Evolutionary conservation across 2,113 vertebrate genomes (phyloP).

Genomic region (Eleginops maclovinus): DNA sequence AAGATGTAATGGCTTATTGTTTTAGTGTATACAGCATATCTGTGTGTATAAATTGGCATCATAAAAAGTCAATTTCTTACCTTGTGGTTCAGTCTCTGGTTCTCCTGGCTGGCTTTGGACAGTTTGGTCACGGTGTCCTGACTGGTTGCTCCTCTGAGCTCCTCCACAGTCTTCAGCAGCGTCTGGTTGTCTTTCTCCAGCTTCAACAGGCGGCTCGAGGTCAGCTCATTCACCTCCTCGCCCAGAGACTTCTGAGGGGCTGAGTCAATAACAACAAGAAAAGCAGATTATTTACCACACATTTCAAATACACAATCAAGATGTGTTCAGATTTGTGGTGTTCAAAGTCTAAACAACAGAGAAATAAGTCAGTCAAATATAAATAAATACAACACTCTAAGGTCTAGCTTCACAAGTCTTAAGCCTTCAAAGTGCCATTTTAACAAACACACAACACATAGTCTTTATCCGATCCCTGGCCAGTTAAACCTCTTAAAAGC

Average conservation of each 20-base stretch:
- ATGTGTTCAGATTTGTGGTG: neutral
- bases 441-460: slow-evolving; percentile 55
- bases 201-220: slow-evolving; percentile 94
- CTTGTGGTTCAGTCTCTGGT: slow-evolving; percentile 91
- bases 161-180: slow-evolving; percentile 93
- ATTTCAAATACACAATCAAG: neutral
- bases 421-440: slow-evolving; percentile 54
- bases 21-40: too few species aligned
- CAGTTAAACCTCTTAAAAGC: slow-evolving; percentile 75
- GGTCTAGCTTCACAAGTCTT: slow-evolving; percentile 19
- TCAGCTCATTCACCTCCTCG: slow-evolving; percentile 95
- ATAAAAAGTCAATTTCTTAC: slow-evolving; percentile 70
- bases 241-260: slow-evolving; percentile 95
- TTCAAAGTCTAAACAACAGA: neutral
- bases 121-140: slow-evolving; percentile 85
- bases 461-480: slow-evolving; percentile 69
- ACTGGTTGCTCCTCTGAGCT: slow-evolving; percentile 85
- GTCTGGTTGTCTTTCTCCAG: slow-evolving; percentile 98
- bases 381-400: neutral
- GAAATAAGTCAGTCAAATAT: neutral
- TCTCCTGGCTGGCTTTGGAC: slow-evolving; percentile 91
- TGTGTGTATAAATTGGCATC: neutral
- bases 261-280: slow-evolving; percentile 54
- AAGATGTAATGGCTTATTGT: neutral
- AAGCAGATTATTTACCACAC: neutral